Conservation (phyloP, 2,113 vertebrate genomes). For the Mobula birostris region DNA sequence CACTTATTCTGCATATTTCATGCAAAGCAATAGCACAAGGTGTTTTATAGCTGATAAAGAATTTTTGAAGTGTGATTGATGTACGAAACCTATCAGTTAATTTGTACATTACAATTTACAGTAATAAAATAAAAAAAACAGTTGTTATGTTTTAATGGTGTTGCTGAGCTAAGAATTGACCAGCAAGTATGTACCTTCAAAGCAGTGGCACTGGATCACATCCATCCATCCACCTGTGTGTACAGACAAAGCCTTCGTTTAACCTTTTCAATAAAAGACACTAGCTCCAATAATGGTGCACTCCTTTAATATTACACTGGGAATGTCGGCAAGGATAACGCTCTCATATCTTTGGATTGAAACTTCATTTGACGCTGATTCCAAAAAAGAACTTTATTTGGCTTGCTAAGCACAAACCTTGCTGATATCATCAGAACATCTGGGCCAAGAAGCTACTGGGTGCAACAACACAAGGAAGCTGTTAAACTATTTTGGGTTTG, state of each 20-base stretch:
- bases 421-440: neutral
- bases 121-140: too few species aligned
- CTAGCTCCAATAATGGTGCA: too few species aligned
- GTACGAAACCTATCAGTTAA: too few species aligned
- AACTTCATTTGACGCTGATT: neutral
- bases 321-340: neutral
- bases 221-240: neutral
- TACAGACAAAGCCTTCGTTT: neutral
- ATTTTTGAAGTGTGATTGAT: too few species aligned
- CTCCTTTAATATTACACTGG: neutral
- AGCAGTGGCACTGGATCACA: neutral
- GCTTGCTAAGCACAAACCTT: neutral
- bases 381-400: too few species aligned
- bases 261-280: neutral
- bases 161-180: neutral
- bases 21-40: too few species aligned
- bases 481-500: neutral
- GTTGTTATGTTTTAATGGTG: too few species aligned
- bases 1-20: too few species aligned
- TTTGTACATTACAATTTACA: too few species aligned
- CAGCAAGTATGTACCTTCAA: neutral
- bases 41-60: too few species aligned
- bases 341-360: neutral
- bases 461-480: neutral
- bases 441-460: neutral